phyloP scores from a whole-genome alignment of 2,113 vertebrate species.

The Thalassarche chlororhynchos region DNA sequence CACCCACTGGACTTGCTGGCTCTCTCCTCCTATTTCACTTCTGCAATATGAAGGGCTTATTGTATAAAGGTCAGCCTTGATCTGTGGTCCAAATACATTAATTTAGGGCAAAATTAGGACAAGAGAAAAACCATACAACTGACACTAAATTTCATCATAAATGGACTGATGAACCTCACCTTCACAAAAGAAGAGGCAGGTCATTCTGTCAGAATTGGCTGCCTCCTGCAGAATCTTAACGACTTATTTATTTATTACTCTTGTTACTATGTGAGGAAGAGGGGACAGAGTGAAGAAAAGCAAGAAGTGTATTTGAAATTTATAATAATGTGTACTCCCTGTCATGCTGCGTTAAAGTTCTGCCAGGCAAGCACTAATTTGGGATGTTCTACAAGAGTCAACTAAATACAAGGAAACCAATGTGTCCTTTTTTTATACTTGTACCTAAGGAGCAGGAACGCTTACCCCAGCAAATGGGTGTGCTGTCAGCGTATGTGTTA shows the following conservation, averaged over 20 bases:
- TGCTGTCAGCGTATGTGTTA: neutral
- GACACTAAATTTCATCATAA: neutral
- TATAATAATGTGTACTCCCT: accelerated
- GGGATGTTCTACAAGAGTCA: neutral
- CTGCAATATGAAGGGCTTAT: neutral
- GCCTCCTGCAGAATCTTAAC: neutral
- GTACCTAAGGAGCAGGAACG: neutral
- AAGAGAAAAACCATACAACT: neutral
- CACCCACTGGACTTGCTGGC: too few species aligned
- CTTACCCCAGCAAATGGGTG: neutral
- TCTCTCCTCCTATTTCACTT: neutral
- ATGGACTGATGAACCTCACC: neutral
- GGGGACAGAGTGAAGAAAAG: neutral
- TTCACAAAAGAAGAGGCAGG: neutral
- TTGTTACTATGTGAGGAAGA: neutral
- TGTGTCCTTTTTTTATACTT: neutral
- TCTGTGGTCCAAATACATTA: neutral
- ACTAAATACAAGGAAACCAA: neutral
- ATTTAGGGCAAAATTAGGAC: neutral
- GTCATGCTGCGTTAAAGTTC: neutral
- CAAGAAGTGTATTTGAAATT: neutral
- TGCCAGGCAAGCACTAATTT: neutral
- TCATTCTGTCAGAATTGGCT: neutral
- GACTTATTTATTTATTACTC: neutral
- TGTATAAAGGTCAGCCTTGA: neutral